Conservation (phyloP, 2,113 vertebrate genomes). For the Dasyurus viverrinus region DNA sequence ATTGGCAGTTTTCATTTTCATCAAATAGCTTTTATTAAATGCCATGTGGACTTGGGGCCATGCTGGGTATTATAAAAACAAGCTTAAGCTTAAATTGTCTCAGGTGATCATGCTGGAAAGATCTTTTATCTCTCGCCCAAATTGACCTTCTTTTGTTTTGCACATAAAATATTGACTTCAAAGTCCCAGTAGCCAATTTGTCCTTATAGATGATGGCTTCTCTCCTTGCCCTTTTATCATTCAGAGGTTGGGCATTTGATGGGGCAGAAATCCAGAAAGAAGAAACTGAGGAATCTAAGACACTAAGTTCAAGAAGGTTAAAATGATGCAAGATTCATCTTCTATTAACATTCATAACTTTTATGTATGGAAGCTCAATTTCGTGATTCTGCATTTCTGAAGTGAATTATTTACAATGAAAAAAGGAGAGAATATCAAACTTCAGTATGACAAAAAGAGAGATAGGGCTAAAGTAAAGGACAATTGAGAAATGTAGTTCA, state of each 20-base stretch:
- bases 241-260: constrained; percentile 11
- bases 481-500: constrained; percentile 13
- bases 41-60: not conserved
- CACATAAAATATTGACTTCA: constrained; percentile 31
- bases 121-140: not conserved
- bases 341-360: constrained; percentile 10
- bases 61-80: not conserved
- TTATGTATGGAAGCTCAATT: constrained; percentile 26
- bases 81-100: not conserved
- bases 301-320: not conserved
- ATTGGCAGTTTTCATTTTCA: not conserved
- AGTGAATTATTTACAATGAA: constrained; percentile 38
- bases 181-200: not conserved
- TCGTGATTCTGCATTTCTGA: constrained; percentile 40
- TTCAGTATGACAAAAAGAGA: not conserved
- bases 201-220: not conserved
- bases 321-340: constrained; percentile 23
- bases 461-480: constrained; percentile 20
- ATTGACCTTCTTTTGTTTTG: constrained; percentile 6
- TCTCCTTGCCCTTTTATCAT: constrained; percentile 14
- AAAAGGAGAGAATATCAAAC: not conserved
- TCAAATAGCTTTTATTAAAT: not conserved
- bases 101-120: constrained; percentile 34
- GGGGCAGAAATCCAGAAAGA: not conserved
- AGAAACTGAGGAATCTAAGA: not conserved